These are phyloP conservation scores for Cephus pulcher DNA, from an alignment of 2,888 invertebrate genomes.

Conservation along the genomic window DNA sequence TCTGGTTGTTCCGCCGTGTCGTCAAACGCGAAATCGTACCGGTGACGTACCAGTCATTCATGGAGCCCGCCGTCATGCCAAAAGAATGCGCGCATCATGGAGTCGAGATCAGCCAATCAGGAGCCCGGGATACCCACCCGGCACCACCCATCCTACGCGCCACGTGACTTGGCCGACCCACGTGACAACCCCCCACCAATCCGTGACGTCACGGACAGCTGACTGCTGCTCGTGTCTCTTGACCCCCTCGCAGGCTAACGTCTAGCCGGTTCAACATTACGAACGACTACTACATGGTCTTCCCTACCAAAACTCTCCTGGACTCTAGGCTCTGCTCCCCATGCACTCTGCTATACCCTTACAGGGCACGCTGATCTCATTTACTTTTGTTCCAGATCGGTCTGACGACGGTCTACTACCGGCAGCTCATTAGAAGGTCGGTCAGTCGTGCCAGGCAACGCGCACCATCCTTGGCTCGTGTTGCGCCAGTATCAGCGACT, in stretches of 20 bases:
- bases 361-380: background rate
- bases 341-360: background rate
- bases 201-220: constrained; percentile 63
- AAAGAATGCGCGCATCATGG: constrained; percentile 50
- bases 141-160: constrained; percentile 41
- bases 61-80: constrained; percentile 58
- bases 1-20: constrained; percentile 32
- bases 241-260: background rate
- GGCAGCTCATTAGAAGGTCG: background rate
- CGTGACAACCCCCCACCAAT: constrained; percentile 43
- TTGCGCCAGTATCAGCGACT: background rate
- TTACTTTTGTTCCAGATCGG: background rate
- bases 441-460: background rate
- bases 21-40: constrained; percentile 47
- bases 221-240: constrained; percentile 43
- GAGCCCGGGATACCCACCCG: constrained; percentile 29
- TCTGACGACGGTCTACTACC: background rate
- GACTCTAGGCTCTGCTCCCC: background rate
- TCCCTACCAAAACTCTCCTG: background rate
- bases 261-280: background rate
- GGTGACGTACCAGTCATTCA: constrained; percentile 63
- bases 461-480: background rate
- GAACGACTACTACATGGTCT: background rate
- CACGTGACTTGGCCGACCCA: constrained; percentile 57
- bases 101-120: constrained; percentile 29